These are phyloP conservation scores for Archips crataeganus DNA, from an alignment of 2,888 invertebrate species.

Conservation along the genomic window DNA sequence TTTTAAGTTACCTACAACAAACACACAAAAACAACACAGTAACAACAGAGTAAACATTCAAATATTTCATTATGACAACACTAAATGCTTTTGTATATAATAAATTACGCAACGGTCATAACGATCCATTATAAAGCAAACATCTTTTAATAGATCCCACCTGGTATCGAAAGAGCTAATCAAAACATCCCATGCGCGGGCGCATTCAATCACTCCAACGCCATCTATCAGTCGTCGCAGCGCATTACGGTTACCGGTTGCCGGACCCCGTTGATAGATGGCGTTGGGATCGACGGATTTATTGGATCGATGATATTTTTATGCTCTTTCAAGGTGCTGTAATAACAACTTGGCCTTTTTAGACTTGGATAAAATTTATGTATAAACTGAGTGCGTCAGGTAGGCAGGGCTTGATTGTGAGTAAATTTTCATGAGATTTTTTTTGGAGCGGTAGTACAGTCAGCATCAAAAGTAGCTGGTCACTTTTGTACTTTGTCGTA, in stretches of 20 bases:
- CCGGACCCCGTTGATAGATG: constrained; percentile 73
- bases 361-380: constrained; percentile 42
- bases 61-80: constrained; percentile 28
- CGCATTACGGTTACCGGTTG: constrained; percentile 76
- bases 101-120: constrained; percentile 38
- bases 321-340: constrained; percentile 70
- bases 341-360: constrained; percentile 64
- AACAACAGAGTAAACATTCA: neutral
- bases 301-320: constrained; percentile 70
- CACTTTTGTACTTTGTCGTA: no score
- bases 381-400: constrained; percentile 24
- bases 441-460: neutral
- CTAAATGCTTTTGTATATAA: constrained; percentile 27
- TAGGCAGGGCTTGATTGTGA: neutral
- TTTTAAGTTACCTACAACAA: neutral
- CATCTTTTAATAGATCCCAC: constrained; percentile 39
- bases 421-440: neutral
- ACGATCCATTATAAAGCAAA: constrained; percentile 31
- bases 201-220: constrained; percentile 52
- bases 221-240: constrained; percentile 79
- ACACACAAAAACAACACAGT: neutral
- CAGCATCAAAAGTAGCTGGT: no score
- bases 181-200: constrained; percentile 45
- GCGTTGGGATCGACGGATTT: constrained; percentile 76
- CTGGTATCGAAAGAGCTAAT: constrained; percentile 46